Base-by-base conservation (phyloP, 2,888 invertebrate genomes). In the Hipparchia sbordonii region DNA sequence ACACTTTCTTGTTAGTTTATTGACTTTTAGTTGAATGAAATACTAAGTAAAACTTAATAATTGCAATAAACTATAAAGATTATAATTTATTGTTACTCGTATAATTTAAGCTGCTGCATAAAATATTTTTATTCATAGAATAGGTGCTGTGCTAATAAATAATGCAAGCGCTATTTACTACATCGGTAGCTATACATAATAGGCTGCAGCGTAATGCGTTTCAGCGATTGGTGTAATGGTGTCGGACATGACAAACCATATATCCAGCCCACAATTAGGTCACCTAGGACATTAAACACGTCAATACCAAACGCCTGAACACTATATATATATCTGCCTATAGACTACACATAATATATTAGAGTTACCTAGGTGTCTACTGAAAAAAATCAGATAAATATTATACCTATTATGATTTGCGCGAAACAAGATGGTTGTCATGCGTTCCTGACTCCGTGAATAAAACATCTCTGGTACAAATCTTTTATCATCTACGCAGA, bases 191-290 rank as follows among this genome's bases (percentile, higher is more conserved):
- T n/a, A 68, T 12, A 51, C 57, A 51, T 68, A 59, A 60, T 68
- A n/a, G 67, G 46, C 57, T 67, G 46, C 57, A 7, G 48, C 59
- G 46, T 68, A 68, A 68, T 68, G 59, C 48, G 33, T 59, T 60
- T 48, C 48, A 46, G 45, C 46, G 59, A 68, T 68, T 60, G 61
- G 52, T 69, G 69, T 69, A 62, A 62, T 62, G 61, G 61, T 45
- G 59, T 72, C 57, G 67, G 72, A 75, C 78, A 73, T 70, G 68
- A 72, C 76, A 76, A 73, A 73, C 73, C 76, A 76, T 76, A 76
- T 59, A 75, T 76, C 67, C 48, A 65, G 70, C 23, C 74, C 72
- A 61, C 72, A 76, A 76, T 75, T 72, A 74, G 71, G 65, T 68
- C 75, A 75, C 75, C 75, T 72, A 70, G 68, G 61, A 59, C 72